Conservation (phyloP, 2,797 vertebrate genomes). For the Xiphophorus birchmanni region DNA sequence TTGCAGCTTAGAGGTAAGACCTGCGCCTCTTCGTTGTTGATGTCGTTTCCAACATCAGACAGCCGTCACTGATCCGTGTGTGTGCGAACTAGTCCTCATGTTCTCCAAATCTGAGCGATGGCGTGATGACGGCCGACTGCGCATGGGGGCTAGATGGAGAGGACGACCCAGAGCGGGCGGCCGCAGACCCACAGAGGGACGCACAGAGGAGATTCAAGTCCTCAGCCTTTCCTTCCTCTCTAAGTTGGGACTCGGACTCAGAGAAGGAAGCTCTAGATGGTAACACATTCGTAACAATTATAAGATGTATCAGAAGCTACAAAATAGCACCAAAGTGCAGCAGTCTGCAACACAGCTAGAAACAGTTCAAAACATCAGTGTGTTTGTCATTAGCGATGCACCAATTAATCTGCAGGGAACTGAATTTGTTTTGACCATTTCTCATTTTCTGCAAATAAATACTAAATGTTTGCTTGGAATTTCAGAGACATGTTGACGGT, state of each 20-base stretch:
- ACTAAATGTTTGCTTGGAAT: no score
- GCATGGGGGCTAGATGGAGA: conserved; percentile 50
- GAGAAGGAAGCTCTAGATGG: conserved; percentile 83
- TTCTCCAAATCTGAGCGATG: conserved; percentile 66
- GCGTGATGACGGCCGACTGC: conserved; percentile 48
- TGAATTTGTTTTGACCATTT: no score
- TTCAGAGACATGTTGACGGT: no score
- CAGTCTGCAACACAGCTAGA: background rate
- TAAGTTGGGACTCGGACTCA: conserved; percentile 86
- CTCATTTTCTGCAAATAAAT: no score
- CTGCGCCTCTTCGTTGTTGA: background rate
- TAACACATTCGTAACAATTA: conserved; percentile 44
- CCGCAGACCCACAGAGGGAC: conserved; percentile 60
- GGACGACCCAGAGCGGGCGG: conserved; percentile 44
- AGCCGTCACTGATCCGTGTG: background rate
- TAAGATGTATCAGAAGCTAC: background rate
- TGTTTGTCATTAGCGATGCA: background rate
- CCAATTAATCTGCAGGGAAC: background rate
- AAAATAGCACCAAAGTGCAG: background rate
- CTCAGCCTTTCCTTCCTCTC: conserved; percentile 83
- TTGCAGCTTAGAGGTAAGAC: conserved; percentile 72
- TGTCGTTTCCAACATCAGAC: no score
- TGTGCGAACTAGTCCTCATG: conserved; percentile 55
- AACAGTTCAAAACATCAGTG: background rate
- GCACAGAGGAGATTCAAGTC: conserved; percentile 73